Conservation (phyloP, 1,140 invertebrate genomes). For the Eumeta japonica region DNA sequence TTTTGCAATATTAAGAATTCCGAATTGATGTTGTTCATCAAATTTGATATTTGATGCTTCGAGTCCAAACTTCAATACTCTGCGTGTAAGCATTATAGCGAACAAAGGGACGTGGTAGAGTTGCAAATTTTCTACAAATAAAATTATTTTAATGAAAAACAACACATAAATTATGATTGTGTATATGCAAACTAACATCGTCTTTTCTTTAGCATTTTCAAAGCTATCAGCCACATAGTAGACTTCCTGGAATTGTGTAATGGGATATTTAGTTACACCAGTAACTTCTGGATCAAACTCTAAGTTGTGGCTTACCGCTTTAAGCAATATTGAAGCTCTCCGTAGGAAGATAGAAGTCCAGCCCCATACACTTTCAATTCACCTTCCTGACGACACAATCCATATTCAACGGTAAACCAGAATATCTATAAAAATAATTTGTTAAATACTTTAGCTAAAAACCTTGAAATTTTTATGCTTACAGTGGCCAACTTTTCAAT, state of each 20-base stretch:
- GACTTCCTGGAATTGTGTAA: constrained; percentile 89
- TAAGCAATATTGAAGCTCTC: constrained; percentile 87
- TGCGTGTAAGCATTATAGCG: too few species aligned
- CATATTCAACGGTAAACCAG: constrained; percentile 97
- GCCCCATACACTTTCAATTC: constrained; percentile 90
- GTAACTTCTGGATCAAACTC: constrained; percentile 83
- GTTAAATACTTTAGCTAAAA: constrained; percentile 1
- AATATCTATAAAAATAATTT: constrained; percentile 70
- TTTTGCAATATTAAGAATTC: too few species aligned
- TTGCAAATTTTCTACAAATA: too few species aligned
- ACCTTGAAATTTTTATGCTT: constrained; percentile 24
- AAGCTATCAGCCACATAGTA: constrained; percentile 92
- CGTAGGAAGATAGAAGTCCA: constrained; percentile 89
- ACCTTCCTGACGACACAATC: constrained; percentile 82
- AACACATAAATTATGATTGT: too few species aligned
- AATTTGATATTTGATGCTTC: too few species aligned
- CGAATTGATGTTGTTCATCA: too few species aligned
- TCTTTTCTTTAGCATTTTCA: constrained; percentile 87
- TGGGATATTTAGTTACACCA: constrained; percentile 84
- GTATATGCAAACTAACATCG: constrained; percentile 86
- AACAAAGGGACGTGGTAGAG: too few species aligned
- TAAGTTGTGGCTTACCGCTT: constrained; percentile 76
- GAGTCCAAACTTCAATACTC: too few species aligned
- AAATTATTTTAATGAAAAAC: too few species aligned
- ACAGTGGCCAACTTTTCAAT: constrained; percentile 93